These are phyloP conservation scores for Lissocephala sabroskyi DNA, from an alignment of 2,888 invertebrate genomes.

Conservation along the genomic window DNA sequence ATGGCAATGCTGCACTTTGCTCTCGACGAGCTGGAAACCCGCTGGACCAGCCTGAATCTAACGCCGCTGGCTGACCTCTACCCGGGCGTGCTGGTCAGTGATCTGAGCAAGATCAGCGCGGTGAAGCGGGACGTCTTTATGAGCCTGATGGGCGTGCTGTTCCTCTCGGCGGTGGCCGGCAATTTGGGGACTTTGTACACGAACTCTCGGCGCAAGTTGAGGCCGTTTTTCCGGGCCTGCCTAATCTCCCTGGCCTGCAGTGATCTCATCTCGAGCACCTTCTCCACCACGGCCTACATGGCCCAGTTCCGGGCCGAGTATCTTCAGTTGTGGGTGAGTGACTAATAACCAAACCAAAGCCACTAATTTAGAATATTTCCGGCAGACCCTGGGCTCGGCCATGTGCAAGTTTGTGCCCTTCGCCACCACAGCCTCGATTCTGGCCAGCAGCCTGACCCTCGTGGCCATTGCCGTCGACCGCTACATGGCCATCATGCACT, in stretches of 20 bases:
- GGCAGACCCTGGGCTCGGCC: constrained; percentile 72
- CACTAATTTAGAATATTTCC: constrained; percentile 19
- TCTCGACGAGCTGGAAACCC: constrained; percentile 10
- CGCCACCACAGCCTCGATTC: constrained; percentile 73
- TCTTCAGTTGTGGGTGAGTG: constrained; percentile 65
- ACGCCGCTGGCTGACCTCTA: constrained; percentile 4
- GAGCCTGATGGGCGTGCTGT: constrained; percentile 32
- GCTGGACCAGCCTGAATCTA: too few species aligned
- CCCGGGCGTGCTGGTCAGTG: constrained; percentile 32
- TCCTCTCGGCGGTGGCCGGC: constrained; percentile 42
- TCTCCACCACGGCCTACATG: constrained; percentile 51
- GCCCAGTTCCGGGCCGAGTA: constrained; percentile 56
- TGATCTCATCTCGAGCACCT: constrained; percentile 71
- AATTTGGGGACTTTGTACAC: constrained; percentile 59
- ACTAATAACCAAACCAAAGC: not conserved
- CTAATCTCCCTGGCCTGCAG: constrained; percentile 73
- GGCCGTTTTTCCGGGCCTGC: constrained; percentile 74
- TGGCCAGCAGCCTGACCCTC: constrained; percentile 74
- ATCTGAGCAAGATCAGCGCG: constrained; percentile 39
- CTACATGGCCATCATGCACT: constrained; percentile 73
- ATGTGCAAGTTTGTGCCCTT: constrained; percentile 74
- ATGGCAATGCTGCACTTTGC: constrained; percentile 31
- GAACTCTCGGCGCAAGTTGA: constrained; percentile 70
- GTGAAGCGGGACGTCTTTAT: constrained; percentile 36
- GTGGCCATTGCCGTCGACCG: constrained; percentile 76